Evolutionary conservation across 2,888 invertebrate genomes (phyloP).

Genomic region (Dolomedes plantarius): DNA sequence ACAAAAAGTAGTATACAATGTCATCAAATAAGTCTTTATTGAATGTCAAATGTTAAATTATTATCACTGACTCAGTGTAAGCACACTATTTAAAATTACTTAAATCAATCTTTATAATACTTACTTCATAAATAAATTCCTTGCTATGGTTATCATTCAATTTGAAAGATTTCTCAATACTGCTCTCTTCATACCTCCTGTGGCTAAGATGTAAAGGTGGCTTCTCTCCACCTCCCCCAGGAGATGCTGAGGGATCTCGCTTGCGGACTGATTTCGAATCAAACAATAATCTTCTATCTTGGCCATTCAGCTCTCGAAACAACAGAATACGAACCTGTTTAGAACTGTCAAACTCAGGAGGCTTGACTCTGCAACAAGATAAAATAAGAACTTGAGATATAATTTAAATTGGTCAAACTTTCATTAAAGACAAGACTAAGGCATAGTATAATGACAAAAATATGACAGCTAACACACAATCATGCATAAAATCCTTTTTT

Average conservation of each 20-base stretch:
- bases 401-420: neutral
- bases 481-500: too few species aligned
- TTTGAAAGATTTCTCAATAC: constrained; percentile 62
- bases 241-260: constrained; percentile 37
- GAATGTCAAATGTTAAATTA: too few species aligned
- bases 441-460: too few species aligned
- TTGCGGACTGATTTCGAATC: constrained; percentile 81
- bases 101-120: too few species aligned
- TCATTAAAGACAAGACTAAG: neutral
- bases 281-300: constrained; percentile 87
- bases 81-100: too few species aligned
- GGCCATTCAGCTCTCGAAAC: constrained; percentile 90
- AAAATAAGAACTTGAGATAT: neutral
- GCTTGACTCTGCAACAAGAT: constrained; percentile 74
- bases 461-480: too few species aligned
- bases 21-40: too few species aligned
- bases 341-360: constrained; percentile 75
- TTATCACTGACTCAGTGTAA: too few species aligned
- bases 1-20: too few species aligned
- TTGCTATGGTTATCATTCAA: constrained; percentile 44
- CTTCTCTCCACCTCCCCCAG: neutral
- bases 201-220: neutral
- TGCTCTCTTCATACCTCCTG: constrained; percentile 40
- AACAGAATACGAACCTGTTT: constrained; percentile 84
- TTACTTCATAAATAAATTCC: constrained; percentile 61